Conservation (phyloP, 2,888 invertebrate species). For the Meta bourneti region DNA sequence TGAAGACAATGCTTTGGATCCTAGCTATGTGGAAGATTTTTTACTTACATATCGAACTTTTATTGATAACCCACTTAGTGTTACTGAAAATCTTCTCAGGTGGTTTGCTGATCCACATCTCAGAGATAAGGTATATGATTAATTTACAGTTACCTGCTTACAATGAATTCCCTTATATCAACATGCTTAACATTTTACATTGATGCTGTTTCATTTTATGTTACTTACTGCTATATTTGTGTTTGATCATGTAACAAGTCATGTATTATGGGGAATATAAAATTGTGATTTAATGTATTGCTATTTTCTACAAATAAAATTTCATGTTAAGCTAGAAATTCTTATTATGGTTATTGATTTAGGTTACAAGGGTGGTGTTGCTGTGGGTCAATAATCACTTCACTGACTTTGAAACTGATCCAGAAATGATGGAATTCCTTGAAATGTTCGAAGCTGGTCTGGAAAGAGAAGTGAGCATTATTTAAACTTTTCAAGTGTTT, state of each 20-base stretch:
- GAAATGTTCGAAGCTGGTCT: constrained; percentile 93
- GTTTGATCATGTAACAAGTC: neutral
- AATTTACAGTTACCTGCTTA: constrained; percentile 36
- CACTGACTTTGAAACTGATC: constrained; percentile 97
- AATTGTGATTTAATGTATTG: neutral
- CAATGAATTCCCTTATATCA: neutral
- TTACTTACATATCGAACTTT: constrained; percentile 97
- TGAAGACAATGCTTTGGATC: constrained; percentile 96
- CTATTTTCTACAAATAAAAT: too few species aligned
- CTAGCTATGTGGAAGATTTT: constrained; percentile 99
- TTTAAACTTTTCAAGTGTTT: neutral
- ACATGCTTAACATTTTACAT: neutral
- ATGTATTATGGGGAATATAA: neutral
- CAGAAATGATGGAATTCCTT: constrained; percentile 97
- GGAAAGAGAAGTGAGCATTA: constrained; percentile 85
- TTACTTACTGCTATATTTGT: too few species aligned
- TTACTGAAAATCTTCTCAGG: constrained; percentile 91
- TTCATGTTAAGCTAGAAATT: neutral
- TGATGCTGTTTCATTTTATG: neutral
- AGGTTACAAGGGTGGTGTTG: constrained; percentile 96
- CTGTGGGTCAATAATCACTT: constrained; percentile 99
- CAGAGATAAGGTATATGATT: constrained; percentile 80
- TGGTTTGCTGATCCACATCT: constrained; percentile 91
- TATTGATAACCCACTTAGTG: constrained; percentile 90
- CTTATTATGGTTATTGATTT: neutral